Percentiles rank a stretch among this genome's conserved stretches.
Evolutionary conservation across 2,113 vertebrate genomes (phyloP).

Genomic region (Eulemur rufifrons): DNA sequence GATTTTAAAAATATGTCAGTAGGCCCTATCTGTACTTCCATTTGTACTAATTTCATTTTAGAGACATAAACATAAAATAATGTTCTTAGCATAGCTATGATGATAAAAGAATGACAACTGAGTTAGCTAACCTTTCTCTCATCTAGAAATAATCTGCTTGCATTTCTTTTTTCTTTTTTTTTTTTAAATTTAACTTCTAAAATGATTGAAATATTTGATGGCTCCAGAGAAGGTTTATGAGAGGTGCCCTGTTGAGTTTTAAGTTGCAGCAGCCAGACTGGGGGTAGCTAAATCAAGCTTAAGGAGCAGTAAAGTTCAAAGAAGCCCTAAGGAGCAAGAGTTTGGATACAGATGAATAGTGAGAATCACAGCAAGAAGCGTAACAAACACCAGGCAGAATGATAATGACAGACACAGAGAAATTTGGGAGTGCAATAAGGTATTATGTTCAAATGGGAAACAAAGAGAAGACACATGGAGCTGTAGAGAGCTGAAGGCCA

Average conservation of each 20-base stretch:
- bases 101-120: neutral
- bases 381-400: neutral
- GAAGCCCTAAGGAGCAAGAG: neutral
- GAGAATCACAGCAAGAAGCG: neutral
- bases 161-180: neutral
- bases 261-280: neutral
- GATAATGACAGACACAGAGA: neutral
- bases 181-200: neutral
- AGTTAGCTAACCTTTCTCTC: neutral
- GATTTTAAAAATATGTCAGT: neutral
- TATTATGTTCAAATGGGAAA: neutral
- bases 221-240: neutral
- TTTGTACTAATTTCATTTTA: neutral
- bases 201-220: neutral
- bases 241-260: neutral
- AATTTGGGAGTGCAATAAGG: neutral
- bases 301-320: neutral
- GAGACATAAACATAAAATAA: neutral
- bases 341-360: neutral
- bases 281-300: neutral
- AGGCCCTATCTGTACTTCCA: neutral
- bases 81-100: neutral
- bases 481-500: neutral
- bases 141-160: neutral
- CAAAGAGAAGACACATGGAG: accelerated